A percentile compares a stretch with the other conserved stretches of the same genome.
Conservation (phyloP, 2,888 invertebrate species). For the Teleiodes luculella region DNA sequence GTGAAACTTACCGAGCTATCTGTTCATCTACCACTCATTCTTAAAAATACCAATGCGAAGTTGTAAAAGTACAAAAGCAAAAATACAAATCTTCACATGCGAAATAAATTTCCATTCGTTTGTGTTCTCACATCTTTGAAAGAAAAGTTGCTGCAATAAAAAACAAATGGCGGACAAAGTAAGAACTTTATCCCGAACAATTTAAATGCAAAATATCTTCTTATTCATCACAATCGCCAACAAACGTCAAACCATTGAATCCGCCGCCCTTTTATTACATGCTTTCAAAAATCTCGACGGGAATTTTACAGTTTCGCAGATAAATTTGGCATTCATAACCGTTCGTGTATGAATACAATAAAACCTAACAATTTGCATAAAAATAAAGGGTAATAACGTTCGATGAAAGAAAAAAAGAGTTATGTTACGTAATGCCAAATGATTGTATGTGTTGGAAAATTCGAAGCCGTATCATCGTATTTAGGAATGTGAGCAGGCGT, state of each 20-base stretch:
- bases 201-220: neutral
- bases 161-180: neutral
- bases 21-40: too few species aligned
- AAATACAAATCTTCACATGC: too few species aligned
- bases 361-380: slow-evolving; percentile 51
- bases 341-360: slow-evolving; percentile 34
- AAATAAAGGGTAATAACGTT: slow-evolving; percentile 36
- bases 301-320: slow-evolving; percentile 14
- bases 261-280: neutral
- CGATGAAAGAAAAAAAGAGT: neutral
- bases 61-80: too few species aligned
- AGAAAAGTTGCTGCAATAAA: too few species aligned
- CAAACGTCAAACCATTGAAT: neutral
- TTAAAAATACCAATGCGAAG: too few species aligned
- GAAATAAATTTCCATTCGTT: too few species aligned
- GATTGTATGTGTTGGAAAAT: neutral
- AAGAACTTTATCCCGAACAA: neutral
- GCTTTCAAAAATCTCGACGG: slow-evolving; percentile 3
- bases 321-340: slow-evolving; percentile 18
- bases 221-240: neutral
- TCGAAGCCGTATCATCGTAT: too few species aligned
- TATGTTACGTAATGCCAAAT: neutral
- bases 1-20: too few species aligned
- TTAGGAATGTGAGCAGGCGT: too few species aligned
- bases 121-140: too few species aligned